Percentiles rank a stretch among this genome's conserved stretches.
phyloP scores from a whole-genome alignment of 2,888 invertebrate species.

The Cantharis lateralis region DNA sequence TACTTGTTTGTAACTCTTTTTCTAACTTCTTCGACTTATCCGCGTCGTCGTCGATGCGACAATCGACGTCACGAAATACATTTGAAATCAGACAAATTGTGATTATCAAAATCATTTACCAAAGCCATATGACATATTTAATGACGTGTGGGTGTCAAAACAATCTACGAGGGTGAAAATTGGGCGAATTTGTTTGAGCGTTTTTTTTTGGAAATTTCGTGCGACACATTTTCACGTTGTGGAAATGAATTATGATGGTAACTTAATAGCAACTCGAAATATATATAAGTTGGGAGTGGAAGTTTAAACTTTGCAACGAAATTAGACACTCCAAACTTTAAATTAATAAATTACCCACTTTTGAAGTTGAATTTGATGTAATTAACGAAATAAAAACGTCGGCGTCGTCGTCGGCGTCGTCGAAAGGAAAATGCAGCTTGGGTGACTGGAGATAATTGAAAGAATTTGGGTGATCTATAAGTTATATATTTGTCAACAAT shows the following conservation, averaged over 20 bases:
- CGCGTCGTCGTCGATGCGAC: background rate
- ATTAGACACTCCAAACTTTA: background rate
- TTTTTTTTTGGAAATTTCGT: background rate
- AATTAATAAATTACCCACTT: background rate
- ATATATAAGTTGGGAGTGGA: background rate
- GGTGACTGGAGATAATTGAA: background rate
- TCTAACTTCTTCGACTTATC: background rate
- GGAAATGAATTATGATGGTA: background rate
- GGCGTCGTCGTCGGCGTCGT: background rate
- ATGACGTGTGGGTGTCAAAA: conserved; percentile 1
- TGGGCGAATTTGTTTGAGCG: background rate
- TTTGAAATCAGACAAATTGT: background rate
- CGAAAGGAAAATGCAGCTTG: background rate
- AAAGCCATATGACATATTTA: conserved; percentile 16
- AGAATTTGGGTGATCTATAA: conserved; percentile 32
- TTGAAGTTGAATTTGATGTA: background rate
- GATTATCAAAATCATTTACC: conserved; percentile 14
- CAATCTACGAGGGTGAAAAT: background rate
- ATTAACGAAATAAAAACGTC: background rate
- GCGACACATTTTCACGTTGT: background rate
- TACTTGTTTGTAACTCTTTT: background rate
- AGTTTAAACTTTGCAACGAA: background rate
- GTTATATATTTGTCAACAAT: conserved; percentile 53
- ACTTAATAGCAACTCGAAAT: background rate
- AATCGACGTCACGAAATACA: background rate